Evolutionary conservation across 1,140 invertebrate genomes (phyloP).

Genomic region (Orchestia grillus): DNA sequence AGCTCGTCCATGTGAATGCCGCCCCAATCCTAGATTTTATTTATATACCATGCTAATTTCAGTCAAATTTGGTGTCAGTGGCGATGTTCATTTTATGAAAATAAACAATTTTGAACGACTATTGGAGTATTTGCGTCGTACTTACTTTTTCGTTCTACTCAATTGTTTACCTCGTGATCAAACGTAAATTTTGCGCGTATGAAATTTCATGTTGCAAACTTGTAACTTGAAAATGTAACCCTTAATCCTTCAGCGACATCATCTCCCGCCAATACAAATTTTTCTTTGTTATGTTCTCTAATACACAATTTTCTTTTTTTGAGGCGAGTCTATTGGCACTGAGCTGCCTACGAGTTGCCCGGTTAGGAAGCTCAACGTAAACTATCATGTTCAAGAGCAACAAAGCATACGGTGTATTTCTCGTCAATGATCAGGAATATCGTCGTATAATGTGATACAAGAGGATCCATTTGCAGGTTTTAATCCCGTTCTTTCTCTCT

Average conservation of each 20-base stretch:
- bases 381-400: not conserved
- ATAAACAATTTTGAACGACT: no score
- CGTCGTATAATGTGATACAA: not conserved
- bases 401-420: not conserved
- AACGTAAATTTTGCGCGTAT: not conserved
- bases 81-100: no score
- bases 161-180: not conserved
- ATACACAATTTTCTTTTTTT: not conserved
- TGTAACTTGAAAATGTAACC: not conserved
- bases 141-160: not conserved
- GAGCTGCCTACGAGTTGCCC: not conserved
- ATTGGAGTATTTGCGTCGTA: no score
- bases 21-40: no score
- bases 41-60: no score
- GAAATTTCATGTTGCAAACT: not conserved
- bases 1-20: no score
- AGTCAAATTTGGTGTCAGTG: no score
- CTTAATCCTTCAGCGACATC: not conserved
- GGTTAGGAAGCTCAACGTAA: not conserved
- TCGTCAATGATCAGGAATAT: not conserved
- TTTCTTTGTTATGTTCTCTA: not conserved
- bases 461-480: not conserved
- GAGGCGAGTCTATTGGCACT: not conserved
- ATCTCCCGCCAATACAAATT: not conserved
- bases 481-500: not conserved